Evolutionary conservation across 2,113 vertebrate species (phyloP).

Genomic region (Copsychus sechellarum): DNA sequence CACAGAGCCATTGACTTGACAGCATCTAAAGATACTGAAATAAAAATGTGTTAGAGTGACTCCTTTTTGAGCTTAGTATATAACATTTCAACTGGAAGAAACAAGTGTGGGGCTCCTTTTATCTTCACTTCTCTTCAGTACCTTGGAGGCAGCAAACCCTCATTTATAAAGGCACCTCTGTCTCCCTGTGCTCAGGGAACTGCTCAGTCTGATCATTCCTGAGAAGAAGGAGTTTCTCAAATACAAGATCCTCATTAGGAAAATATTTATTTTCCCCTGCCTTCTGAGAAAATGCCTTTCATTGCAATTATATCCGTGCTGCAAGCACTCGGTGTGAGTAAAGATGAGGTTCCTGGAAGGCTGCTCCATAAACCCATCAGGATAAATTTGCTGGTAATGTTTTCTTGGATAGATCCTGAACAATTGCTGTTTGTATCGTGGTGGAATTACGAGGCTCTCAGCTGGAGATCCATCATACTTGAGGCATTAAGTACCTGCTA

Average conservation of each 20-base stretch:
- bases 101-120: background rate
- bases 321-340: background rate
- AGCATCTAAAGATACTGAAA: background rate
- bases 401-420: background rate
- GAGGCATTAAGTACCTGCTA: background rate
- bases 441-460: background rate
- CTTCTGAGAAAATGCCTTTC: background rate
- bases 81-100: background rate
- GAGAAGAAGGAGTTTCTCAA: background rate
- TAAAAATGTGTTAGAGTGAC: background rate
- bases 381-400: background rate
- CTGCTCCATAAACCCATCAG: background rate
- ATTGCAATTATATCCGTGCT: background rate
- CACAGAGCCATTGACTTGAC: background rate
- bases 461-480: background rate
- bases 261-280: background rate
- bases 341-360: background rate
- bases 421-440: background rate
- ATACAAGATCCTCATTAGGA: background rate
- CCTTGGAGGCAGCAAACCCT: background rate
- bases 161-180: background rate
- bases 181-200: background rate
- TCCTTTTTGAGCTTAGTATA: background rate
- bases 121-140: background rate
- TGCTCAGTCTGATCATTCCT: background rate